Evolutionary conservation across 2,113 vertebrate species (phyloP).

Genomic region (Nipponia nippon): DNA sequence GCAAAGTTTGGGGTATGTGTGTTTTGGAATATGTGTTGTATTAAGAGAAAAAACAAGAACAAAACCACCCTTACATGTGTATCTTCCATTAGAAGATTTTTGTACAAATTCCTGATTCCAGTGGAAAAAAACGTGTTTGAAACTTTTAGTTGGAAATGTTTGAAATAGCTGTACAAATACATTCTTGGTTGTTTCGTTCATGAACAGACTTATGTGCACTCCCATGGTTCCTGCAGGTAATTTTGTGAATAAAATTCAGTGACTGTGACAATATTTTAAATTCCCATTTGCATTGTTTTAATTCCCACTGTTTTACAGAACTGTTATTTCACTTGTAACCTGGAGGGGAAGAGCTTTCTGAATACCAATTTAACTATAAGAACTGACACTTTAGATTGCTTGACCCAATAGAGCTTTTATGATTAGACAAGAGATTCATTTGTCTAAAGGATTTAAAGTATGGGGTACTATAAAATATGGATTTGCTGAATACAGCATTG

Average conservation of each 20-base stretch:
- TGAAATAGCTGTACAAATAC: background rate
- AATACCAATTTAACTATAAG: constrained; percentile 23
- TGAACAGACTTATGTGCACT: background rate
- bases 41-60: background rate
- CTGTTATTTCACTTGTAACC: background rate
- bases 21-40: background rate
- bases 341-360: constrained; percentile 3
- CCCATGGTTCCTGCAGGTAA: background rate
- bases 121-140: background rate
- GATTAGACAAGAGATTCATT: constrained; percentile 64
- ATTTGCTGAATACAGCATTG: constrained; percentile 68
- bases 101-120: background rate
- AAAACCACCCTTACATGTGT: background rate
- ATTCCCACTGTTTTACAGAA: background rate
- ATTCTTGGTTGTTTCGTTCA: background rate
- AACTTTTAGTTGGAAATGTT: background rate
- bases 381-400: constrained; percentile 30
- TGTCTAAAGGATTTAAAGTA: constrained; percentile 62
- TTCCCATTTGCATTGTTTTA: background rate
- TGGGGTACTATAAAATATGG: constrained; percentile 62
- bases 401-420: constrained; percentile 26
- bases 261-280: background rate
- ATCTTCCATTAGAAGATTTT: background rate
- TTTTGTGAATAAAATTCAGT: background rate
- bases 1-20: background rate